phyloP scores from a whole-genome alignment of 2,888 invertebrate genomes.

The Biston stratarius region DNA sequence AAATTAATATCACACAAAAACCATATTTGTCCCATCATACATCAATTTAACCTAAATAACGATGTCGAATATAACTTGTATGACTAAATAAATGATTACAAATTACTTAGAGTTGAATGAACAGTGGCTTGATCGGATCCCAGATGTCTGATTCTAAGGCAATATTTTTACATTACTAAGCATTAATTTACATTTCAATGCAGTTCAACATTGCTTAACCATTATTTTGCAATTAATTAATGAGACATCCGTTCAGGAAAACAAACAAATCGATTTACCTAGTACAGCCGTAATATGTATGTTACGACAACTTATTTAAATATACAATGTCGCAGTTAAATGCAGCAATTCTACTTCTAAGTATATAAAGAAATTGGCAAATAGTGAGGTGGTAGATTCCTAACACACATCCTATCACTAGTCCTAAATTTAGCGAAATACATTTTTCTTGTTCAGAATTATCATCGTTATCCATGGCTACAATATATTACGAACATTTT shows the following conservation, averaged over 20 bases:
- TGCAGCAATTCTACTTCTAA: not conserved
- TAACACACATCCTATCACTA: no score
- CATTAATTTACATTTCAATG: not conserved
- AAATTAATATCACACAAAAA: no score
- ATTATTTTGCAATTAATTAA: conserved; percentile 15
- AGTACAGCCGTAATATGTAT: conserved; percentile 7
- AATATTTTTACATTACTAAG: not conserved
- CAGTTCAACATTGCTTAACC: not conserved
- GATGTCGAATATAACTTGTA: no score
- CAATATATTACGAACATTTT: no score
- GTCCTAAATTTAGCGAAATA: no score
- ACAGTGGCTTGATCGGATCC: no score
- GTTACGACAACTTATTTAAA: conserved; percentile 12
- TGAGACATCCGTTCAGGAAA: conserved; percentile 14
- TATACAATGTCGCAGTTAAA: not conserved
- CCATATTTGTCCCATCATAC: not conserved
- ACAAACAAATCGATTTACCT: conserved; percentile 21
- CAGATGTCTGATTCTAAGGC: not conserved
- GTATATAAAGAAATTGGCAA: not conserved
- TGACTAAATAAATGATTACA: no score
- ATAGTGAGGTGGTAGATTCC: not conserved
- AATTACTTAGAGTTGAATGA: no score
- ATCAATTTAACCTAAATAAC: not conserved
- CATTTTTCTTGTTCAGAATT: no score
- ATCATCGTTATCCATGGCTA: no score